Evolutionary conservation across 1,140 invertebrate genomes (phyloP).

Genomic region (Diorhabda elongata): DNA sequence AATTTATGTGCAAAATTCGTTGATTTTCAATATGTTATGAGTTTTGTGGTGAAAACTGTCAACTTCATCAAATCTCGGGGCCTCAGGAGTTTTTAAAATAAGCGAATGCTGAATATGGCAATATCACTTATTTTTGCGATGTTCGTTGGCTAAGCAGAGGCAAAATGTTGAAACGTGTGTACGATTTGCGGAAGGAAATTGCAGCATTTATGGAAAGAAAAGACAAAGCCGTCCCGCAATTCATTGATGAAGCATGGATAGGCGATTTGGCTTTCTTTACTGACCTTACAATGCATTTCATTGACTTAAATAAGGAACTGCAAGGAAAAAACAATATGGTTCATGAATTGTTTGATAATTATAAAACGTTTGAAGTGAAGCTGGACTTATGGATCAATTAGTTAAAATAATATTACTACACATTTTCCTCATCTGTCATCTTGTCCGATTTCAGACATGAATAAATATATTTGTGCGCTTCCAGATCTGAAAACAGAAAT

Average conservation of each 20-base stretch:
- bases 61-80: too few relatives aligned
- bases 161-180: background rate
- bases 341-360: background rate
- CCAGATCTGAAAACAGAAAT: background rate
- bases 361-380: background rate
- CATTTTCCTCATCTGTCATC: background rate
- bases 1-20: too few relatives aligned
- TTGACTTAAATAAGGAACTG: background rate
- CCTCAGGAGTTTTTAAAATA: too few relatives aligned
- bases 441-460: background rate
- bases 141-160: conserved; percentile 6
- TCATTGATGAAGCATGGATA: too few relatives aligned
- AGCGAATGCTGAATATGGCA: background rate
- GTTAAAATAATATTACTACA: background rate
- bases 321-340: background rate
- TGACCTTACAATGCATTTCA: background rate
- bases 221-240: background rate
- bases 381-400: conserved; percentile 1
- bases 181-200: background rate
- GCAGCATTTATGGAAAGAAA: background rate
- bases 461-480: conserved; percentile 7
- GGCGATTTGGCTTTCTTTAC: background rate
- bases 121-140: background rate
- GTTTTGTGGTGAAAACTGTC: too few relatives aligned
- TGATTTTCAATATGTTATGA: too few relatives aligned